A percentile compares a stretch with the other conserved stretches of the same genome.
phyloP scores from a whole-genome alignment of 1,140 invertebrate genomes.

The Micrasema minimum region DNA sequence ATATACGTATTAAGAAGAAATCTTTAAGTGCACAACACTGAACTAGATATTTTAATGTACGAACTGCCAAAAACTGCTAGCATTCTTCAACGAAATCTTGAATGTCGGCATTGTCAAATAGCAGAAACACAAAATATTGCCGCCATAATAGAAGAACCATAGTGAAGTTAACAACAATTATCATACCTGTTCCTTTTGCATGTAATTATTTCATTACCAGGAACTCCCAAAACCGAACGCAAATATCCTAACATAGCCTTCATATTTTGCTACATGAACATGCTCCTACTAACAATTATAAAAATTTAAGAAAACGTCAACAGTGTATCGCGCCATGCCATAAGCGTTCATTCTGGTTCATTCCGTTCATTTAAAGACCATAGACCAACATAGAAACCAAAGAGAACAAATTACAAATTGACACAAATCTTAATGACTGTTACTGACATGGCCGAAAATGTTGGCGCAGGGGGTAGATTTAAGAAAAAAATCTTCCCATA shows the following conservation, averaged over 20 bases:
- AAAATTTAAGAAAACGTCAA: slow-evolving; percentile 33
- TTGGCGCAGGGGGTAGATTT: no score
- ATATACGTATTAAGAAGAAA: slow-evolving; percentile 1
- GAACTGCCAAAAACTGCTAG: slow-evolving; percentile 35
- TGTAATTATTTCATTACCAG: slow-evolving; percentile 10
- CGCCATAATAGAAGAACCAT: slow-evolving; percentile 42
- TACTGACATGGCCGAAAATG: no score
- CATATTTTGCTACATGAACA: slow-evolving; percentile 32
- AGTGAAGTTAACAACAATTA: slow-evolving; percentile 41
- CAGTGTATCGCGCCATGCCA: background rate
- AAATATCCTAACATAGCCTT: slow-evolving; percentile 32
- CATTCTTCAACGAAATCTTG: slow-evolving; percentile 38
- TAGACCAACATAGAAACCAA: slow-evolving; percentile 15
- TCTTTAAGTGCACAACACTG: no score
- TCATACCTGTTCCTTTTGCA: slow-evolving; percentile 41
- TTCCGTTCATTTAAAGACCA: slow-evolving; percentile 20
- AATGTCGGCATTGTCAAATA: slow-evolving; percentile 22
- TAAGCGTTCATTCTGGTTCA: no score
- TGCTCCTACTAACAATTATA: background rate
- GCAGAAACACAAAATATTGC: slow-evolving; percentile 31
- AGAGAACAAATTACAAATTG: no score
- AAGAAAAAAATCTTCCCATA: no score
- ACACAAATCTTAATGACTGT: no score
- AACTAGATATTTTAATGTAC: slow-evolving; percentile 4
- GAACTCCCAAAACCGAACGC: slow-evolving; percentile 14